Base-by-base conservation (phyloP, 2,888 invertebrate species). In the Sinopyrophorus schimmeli region DNA sequence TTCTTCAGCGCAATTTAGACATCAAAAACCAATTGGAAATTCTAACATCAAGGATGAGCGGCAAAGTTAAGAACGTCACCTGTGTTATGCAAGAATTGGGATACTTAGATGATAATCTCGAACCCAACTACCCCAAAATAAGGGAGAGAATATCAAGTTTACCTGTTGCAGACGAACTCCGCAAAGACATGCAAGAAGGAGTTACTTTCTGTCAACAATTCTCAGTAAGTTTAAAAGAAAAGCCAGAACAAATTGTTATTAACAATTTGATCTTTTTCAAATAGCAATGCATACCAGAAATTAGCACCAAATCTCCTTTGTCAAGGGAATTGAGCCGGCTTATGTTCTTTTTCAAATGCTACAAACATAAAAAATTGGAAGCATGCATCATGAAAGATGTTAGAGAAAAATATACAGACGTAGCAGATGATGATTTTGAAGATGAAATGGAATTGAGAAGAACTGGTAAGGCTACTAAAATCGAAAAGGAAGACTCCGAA, bases 301-400 rank as follows among this genome's bases (percentile, higher is more conserved):
- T 81, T 16, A 80, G 82, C 54, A 79, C 80, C 39, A 79, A 79
- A 53, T 78, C 81, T 0, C 82, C 81, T 0, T 74, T 84, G 0
- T 82, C 83, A 0, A 77, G 80, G 32, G 84, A 84, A 63, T 76
- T 84, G 28, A 79, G 83, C 53, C 77, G 80, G 47, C 83, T 84
- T 0, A 84, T 84, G 80, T 83, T 84, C 75, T 85, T 85, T 77
- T 85, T 85, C 77, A 79, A 83, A 48, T 85, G 84, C 60, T 85
- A 85, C 69, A 84, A 84, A 78, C 84, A 85, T 72, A 84, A 85
- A 74, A 85, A 85, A 64, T 64, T 85, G 38, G 84, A 85, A 66
- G 83, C 84, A 0, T 85, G 84, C 66, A 81, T 84, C 54, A 83
- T 85, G 83, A 84, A 84, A 62, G 84, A 85, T 60, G 81, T 85